Conservation (phyloP, 2,113 vertebrate genomes). For the Elachura formosa region DNA sequence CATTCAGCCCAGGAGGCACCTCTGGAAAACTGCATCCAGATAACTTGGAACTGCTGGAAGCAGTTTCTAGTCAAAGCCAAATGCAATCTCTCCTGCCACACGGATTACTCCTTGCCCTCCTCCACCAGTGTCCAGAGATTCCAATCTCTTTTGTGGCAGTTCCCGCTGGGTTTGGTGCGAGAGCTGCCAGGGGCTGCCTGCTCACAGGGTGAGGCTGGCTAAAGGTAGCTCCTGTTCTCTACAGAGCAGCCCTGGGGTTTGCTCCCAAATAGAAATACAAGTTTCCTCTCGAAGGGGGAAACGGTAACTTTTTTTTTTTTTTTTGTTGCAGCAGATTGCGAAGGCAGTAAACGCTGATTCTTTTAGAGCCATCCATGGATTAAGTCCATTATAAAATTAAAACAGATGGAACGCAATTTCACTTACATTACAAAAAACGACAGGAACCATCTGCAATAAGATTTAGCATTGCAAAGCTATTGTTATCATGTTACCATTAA, state of each 20-base stretch:
- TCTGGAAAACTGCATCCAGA: background rate
- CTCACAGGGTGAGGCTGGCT: accelerated
- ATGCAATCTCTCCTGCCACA: background rate
- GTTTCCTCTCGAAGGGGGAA: background rate
- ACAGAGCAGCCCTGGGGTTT: background rate
- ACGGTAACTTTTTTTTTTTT: background rate
- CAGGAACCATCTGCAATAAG: constrained; percentile 35
- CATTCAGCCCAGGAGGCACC: background rate
- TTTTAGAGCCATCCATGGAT: constrained; percentile 27
- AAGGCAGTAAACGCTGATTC: constrained; percentile 44
- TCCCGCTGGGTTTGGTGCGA: accelerated
- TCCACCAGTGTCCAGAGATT: background rate
- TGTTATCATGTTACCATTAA: constrained; percentile 43
- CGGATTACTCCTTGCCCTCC: background rate
- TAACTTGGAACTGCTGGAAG: background rate
- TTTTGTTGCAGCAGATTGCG: constrained; percentile 37
- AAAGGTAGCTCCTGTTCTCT: accelerated
- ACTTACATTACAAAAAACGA: constrained; percentile 37
- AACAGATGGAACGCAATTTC: constrained; percentile 52
- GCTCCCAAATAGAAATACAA: background rate
- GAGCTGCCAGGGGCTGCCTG: background rate
- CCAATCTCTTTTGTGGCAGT: accelerated
- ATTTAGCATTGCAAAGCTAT: constrained; percentile 33
- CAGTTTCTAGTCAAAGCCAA: background rate
- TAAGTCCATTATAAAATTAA: constrained; percentile 56